Evolutionary conservation across 2,113 vertebrate genomes (phyloP), one percentile per base, ranked within the genome.

Genomic region (Danionella cerebrum): DNA sequence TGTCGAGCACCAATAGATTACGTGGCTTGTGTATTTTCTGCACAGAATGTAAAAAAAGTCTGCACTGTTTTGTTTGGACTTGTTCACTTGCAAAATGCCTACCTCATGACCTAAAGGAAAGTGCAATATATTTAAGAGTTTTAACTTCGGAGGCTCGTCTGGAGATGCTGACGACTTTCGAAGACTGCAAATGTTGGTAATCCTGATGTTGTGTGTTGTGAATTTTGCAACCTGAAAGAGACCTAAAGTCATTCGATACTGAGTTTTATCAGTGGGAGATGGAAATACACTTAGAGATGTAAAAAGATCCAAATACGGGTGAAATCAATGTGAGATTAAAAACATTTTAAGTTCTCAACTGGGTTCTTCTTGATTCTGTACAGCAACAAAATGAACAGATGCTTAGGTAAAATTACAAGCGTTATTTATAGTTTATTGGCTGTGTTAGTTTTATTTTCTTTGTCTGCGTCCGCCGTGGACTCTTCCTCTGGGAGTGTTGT

Each of bases 261-360:
- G 95, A 97, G 92, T 95, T 97, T 90, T 96, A 94, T 96, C 94
- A 95, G 93, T 94, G 88, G 75, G 54, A 13, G 54, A 69, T 70
- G 66, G 25, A 54, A 60, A 5, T 33, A 52, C 55, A 69, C 50
- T 55, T 73, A 79, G 74, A 76, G 81, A 78, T 74, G 82, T 88
- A 84, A 77, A 79, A 85, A 85, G 82, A 86, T 82, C 79, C 83
- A 86, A 79, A 83, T 94, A 97, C 91, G 92, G 92, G 93, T 95
- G 88, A 65, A 59, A 44, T 60, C 90, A 79, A 85, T 86, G 83
- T 91, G 87, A 92, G 81, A 90, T 96, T 92, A 96, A 95, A 97
- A 96, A 83, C 76, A 71, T n/a, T n/a, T n/a, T n/a, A n/a, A n/a
- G n/a, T n/a, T n/a, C n/a, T n/a, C n/a, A n/a, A n/a, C n/a, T n/a